A percentile compares a stretch with the other conserved stretches of the same genome.
These are phyloP conservation scores for Eupithecia pulchellata DNA, from an alignment of 2,888 invertebrate species.

Conservation along the genomic window DNA sequence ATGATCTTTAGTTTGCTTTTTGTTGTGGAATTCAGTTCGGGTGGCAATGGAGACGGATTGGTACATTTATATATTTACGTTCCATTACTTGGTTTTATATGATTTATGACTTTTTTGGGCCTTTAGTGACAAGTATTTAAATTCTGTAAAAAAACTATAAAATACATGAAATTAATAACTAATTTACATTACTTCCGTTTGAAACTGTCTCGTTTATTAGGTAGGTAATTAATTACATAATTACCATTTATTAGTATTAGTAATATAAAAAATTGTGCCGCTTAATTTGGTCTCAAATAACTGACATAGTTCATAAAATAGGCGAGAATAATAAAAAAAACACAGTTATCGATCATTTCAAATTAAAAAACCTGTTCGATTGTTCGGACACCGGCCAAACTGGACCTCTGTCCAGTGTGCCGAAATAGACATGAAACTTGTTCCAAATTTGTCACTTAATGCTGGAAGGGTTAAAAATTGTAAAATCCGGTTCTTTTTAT, in stretches of 20 bases:
- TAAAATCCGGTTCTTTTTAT: not conserved
- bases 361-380: slow-evolving; percentile 1
- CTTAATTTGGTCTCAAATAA: not conserved
- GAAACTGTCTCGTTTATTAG: not conserved
- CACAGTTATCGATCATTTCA: not conserved
- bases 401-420: not conserved
- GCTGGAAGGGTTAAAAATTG: not conserved
- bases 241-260: too few species aligned
- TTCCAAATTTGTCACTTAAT: not conserved
- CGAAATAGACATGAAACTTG: not conserved
- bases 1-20: slow-evolving; percentile 38
- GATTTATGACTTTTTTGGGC: not conserved
- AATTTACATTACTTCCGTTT: not conserved
- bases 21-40: not conserved
- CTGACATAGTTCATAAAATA: not conserved
- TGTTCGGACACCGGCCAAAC: slow-evolving; percentile 4
- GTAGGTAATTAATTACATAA: not conserved
- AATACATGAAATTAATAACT: not conserved
- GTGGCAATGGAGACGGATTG: not conserved
- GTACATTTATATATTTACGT: not conserved
- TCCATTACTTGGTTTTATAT: not conserved
- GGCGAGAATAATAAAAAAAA: not conserved
- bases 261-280: not conserved
- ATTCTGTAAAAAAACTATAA: not conserved
- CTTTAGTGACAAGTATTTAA: not conserved